A percentile compares a stretch with the other conserved stretches of the same genome.
Evolutionary conservation across 2,113 vertebrate genomes (phyloP).

Genomic region (Raja brachyura): DNA sequence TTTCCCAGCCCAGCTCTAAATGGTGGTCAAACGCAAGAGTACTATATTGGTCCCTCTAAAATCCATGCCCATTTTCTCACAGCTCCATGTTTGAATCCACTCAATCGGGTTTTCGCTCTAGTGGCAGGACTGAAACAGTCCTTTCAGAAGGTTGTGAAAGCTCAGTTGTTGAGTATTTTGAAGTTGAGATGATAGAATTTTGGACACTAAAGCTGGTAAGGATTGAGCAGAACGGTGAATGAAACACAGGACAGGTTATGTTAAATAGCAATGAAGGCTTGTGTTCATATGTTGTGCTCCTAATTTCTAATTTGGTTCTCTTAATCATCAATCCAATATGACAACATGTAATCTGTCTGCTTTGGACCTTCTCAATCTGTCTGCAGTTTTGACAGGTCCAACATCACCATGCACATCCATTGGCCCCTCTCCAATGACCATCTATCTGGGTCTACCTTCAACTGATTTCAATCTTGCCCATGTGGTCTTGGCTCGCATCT

Average conservation of each 20-base stretch:
- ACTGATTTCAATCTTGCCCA: not conserved
- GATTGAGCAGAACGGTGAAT: no score
- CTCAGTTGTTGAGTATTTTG: no score
- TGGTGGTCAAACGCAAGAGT: not conserved
- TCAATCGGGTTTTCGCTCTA: not conserved
- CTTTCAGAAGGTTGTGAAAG: no score
- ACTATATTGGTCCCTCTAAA: not conserved
- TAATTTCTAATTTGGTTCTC: no score
- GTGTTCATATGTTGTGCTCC: no score
- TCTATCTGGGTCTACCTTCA: not conserved
- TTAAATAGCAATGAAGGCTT: no score
- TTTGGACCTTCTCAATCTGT: not conserved
- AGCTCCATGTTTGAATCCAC: not conserved
- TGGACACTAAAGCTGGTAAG: no score
- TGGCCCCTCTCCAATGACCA: not conserved
- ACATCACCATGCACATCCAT: not conserved
- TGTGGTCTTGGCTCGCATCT: not conserved
- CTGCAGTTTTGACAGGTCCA: not conserved
- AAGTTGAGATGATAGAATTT: no score
- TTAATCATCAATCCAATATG: not conserved
- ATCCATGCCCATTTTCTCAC: not conserved
- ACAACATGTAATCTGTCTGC: not conserved
- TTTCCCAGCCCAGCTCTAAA: not conserved
- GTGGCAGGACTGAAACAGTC: not conserved
- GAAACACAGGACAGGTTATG: no score